Evolutionary conservation across 2,888 invertebrate genomes (phyloP), one percentile per base, ranked within the genome.

Genomic region (Xylocampa areola): DNA sequence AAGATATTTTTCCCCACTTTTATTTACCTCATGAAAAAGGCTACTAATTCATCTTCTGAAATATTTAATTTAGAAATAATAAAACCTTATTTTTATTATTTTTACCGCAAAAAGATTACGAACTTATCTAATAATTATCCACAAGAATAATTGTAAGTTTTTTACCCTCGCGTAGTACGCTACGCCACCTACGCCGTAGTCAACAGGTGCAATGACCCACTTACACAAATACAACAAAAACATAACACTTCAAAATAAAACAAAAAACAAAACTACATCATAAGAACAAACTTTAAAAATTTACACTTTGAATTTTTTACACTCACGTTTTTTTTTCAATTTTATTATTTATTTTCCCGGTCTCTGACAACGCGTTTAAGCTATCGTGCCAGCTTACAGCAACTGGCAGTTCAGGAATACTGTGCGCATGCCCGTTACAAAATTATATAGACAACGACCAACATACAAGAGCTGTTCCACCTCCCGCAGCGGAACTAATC

Each of bases 391-490:
- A 85, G 86, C 69, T 68, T 73, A 65, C 69, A 76, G 64, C 69
- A 72, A 91, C 91, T 91, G 87, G 73, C 53, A 14, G 25, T 75
- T 68, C 59, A 58, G 50, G 61, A 33, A 49, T 53, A 54, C 44
- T 73, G 58, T 77, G 91, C 92, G 92, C 92, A 92, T 89, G 92
- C 85, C 78, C 83, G 43, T 68, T 33, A 69, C 73, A 76, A 81
- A 83, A 84, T 79, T 82, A 83, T 86, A 76, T 67, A 60, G 59
- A 68, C 59, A 33, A 0, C 40, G 65, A 57, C 91, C 84, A 86
- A 62, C 58, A 67, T 43, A 10, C 0, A 14, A 64, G 84, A 82
- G 47, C 88, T 75, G 64, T 80, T 69, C 43, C 73, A 79, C 75
- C 73, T 66, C 70, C 30, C 41, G 14, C 25, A 1, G 0, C 16